These are phyloP conservation scores for Bursaphelenchus okinawaensis DNA, from an alignment of 2,888 invertebrate species.

Conservation along the genomic window DNA sequence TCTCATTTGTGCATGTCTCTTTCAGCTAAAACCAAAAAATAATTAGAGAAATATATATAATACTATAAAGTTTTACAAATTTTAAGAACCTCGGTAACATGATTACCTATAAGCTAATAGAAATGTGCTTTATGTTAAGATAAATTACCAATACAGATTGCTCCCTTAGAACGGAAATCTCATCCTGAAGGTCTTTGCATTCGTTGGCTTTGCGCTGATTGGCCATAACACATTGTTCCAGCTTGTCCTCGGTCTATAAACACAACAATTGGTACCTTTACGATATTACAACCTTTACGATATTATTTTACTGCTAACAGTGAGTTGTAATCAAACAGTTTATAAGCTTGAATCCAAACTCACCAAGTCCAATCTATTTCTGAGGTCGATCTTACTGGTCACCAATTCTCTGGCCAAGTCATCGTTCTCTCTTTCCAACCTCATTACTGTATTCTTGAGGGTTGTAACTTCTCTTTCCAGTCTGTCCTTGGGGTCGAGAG, in stretches of 20 bases:
- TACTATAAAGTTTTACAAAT: too few relatives aligned
- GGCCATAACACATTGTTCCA: constrained; percentile 60
- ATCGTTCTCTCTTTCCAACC: constrained; percentile 66
- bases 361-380: constrained; percentile 62
- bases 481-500: constrained; percentile 62
- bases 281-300: neutral
- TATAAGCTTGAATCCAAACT: constrained; percentile 9
- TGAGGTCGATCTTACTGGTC: constrained; percentile 63
- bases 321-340: too few relatives aligned
- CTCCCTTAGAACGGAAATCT: constrained; percentile 66
- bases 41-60: neutral
- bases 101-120: too few relatives aligned
- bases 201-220: constrained; percentile 59
- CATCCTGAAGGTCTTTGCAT: constrained; percentile 71
- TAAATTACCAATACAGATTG: constrained; percentile 62
- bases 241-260: constrained; percentile 61
- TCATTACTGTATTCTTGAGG: constrained; percentile 61
- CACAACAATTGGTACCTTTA: neutral
- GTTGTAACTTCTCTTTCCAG: constrained; percentile 55
- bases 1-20: constrained; percentile 12
- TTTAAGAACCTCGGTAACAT: neutral
- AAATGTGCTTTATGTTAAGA: neutral
- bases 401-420: constrained; percentile 65
- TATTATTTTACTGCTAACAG: too few relatives aligned
- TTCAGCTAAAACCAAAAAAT: constrained; percentile 39